Percentiles rank a stretch among this genome's conserved stretches.
Evolutionary conservation across 2,797 vertebrate species (phyloP).

Genomic region (Amblyraja radiata): DNA sequence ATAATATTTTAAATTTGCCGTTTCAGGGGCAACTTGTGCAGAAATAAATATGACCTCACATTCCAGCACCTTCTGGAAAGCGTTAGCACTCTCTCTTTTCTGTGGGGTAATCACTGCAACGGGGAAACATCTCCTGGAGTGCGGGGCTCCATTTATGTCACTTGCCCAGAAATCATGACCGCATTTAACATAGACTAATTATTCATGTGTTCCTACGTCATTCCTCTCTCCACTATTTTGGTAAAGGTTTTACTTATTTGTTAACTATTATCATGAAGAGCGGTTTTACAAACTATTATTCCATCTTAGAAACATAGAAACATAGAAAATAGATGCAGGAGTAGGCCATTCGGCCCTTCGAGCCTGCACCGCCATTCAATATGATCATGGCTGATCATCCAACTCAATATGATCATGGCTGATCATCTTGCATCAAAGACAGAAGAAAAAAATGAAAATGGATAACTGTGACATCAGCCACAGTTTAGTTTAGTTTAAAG

Average conservation of each 20-base stretch:
- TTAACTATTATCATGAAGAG: background rate
- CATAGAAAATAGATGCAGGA: too few relatives aligned
- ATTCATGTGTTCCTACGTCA: background rate
- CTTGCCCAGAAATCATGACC: background rate
- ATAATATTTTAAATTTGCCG: conserved; percentile 21
- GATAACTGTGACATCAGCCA: background rate
- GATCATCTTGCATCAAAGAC: background rate
- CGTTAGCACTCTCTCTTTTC: background rate
- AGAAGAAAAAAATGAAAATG: background rate
- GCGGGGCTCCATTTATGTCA: background rate
- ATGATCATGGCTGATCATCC: too few relatives aligned
- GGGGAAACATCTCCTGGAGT: background rate
- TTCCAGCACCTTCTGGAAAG: background rate
- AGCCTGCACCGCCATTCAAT: too few relatives aligned
- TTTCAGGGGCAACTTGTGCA: background rate
- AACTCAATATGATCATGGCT: too few relatives aligned
- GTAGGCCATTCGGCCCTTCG: too few relatives aligned
- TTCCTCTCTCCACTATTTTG: background rate
- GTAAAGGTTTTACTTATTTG: background rate
- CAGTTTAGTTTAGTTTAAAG: background rate
- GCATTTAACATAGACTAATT: background rate
- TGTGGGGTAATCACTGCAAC: background rate
- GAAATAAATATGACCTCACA: background rate
- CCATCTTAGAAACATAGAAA: background rate
- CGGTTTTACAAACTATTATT: background rate